Evolutionary conservation across 92 coral and sea anemone genomes (phyloP), one percentile per base, ranked within the genome.

Genomic region (Chrysogorgia sp.): DNA sequence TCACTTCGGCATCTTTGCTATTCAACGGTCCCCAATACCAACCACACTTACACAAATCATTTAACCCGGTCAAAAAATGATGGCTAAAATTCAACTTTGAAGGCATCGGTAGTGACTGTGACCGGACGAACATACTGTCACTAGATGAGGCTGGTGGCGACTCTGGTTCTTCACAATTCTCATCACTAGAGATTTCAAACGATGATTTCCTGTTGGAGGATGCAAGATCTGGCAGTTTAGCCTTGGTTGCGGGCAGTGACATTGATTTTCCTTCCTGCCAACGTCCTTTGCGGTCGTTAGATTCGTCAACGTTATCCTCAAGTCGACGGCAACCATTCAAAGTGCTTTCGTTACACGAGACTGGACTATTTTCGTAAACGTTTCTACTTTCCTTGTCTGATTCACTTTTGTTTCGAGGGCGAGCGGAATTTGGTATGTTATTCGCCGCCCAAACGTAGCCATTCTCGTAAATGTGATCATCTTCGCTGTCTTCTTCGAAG

Each of bases 11-110:
- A 33, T 84, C 91, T 15, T 53, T 59, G 34, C 91, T 79, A 40
- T 70, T 68, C 21, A 91, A 61, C 14, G 97, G 97, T 1, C 97
- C 97, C 97, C 97, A 91, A 66, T 91, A 91, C 97, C 97, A 91
- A 40, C 86, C 67, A 48, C 74, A 77, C 20, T 52, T 69, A 2
- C 82, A 75, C 58, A 83, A 66, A 25, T 83, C 80, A 34, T 83
- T 75, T 29, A 83, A 75, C 31, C 86, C 86, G n/a, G 34, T 15
- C 22, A 72, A 32, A 40, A 72, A 72, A 2, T 72, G 79, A 34
- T 56, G 58, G 61, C 35, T 72, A 24, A 32, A 24, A 40, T 55
- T 72, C 22, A 72, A 37, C 22, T 72, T 72, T 30, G 79, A 56
- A 31, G 79, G 49, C 22, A 52, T 26, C 0, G 79, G 79, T 29